phyloP scores from a whole-genome alignment of 1,140 invertebrate genomes.

The Bicyclus anynana region DNA sequence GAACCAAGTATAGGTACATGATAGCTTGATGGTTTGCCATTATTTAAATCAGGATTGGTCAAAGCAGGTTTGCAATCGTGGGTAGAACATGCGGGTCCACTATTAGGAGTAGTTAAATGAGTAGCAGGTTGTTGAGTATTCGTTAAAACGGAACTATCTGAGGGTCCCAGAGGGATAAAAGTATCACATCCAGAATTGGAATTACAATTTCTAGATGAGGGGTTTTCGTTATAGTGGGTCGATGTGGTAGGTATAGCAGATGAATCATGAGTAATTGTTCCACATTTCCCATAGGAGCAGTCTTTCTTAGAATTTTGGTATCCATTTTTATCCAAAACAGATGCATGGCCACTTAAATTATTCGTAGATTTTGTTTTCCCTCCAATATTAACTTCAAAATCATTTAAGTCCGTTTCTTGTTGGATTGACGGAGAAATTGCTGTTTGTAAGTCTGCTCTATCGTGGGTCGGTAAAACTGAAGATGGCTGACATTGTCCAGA shows the following conservation, averaged over 20 bases:
- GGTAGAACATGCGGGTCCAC: slow-evolving; percentile 31
- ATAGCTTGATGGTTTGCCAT: slow-evolving; percentile 38
- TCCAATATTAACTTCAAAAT: neutral
- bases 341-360: neutral
- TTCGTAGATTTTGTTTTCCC: slow-evolving; percentile 14
- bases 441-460: neutral
- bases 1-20: slow-evolving; percentile 45
- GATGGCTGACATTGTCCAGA: slow-evolving; percentile 28
- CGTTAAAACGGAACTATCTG: neutral
- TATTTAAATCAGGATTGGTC: slow-evolving; percentile 13
- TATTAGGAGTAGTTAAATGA: slow-evolving; percentile 34
- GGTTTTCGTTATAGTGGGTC: neutral
- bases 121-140: slow-evolving; percentile 18
- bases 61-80: slow-evolving; percentile 30
- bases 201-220: slow-evolving; percentile 5
- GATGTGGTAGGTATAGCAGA: slow-evolving; percentile 3
- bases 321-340: neutral
- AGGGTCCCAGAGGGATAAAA: slow-evolving; percentile 19
- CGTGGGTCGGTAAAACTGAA: neutral
- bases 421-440: slow-evolving; percentile 1
- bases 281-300: slow-evolving; percentile 34
- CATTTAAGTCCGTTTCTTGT: neutral
- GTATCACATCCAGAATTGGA: slow-evolving; percentile 12
- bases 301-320: neutral
- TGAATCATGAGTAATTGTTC: neutral